Evolutionary conservation across 2,888 invertebrate genomes (phyloP), one percentile per base, ranked within the genome.

Genomic region (Homarus gammarus): DNA sequence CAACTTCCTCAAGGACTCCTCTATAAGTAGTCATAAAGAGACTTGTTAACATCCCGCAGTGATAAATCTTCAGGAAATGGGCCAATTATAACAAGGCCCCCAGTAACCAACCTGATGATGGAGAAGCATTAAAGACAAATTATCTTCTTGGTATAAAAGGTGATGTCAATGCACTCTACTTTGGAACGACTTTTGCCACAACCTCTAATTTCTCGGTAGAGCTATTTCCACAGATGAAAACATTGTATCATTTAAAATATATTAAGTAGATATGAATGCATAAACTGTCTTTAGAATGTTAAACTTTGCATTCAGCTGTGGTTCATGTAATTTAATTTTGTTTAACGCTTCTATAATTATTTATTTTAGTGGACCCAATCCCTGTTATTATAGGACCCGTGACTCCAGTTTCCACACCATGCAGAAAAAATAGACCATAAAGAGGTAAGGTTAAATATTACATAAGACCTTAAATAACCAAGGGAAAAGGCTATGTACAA

Each of bases 401-500:
- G 56, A 27, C 27, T 64, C 27, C 64, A 64, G 6, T 64, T 64
- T 27, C n/a, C 27, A 64, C 64, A 64, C 64, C 64, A 64, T 64
- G 64, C 64, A 64, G 8, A 64, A 27, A 64, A 56, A 44, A 44
- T 44, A 44, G 12, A 56, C 56, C 3, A 56, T 0, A 12, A 56
- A 27, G 22, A 27, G 40, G 64, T 3, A 18, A 38, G 10, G 27
- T 6, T 10, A n/a, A 61, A 15, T 0, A 79, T 38, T 79, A 79
- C 64, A 79, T 5, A 38, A 79, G n/a, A 38, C 33, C 79, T 8
- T n/a, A 15, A 36, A 38, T 78, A 79, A 61, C 61, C 79, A 79
- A 36, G 61, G 31, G 64, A 79, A 78, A 15, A 79, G n/a, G 36
- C 70, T 83, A 44, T 51, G 0, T 83, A 83, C 83, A 83, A 15